phyloP scores from a whole-genome alignment of 2,797 vertebrate genomes.

The Peromyscus eremicus region DNA sequence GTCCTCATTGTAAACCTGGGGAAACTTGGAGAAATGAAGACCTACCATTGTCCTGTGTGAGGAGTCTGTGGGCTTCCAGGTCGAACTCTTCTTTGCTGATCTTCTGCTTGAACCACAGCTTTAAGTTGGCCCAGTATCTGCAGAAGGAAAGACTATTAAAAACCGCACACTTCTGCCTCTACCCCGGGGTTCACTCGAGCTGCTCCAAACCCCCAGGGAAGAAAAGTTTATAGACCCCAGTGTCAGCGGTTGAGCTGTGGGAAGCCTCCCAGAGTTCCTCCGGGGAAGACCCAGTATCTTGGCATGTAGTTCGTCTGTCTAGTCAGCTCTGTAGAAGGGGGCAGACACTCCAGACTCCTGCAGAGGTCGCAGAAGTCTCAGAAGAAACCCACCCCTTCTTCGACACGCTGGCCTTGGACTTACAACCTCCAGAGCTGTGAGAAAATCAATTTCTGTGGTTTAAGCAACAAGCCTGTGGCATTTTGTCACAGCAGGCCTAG shows the following conservation, averaged over 20 bases:
- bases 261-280: background rate
- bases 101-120: conserved; percentile 99
- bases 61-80: conserved; percentile 95
- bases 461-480: background rate
- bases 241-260: background rate
- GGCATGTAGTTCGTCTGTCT: background rate
- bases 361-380: background rate
- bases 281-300: background rate
- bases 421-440: background rate
- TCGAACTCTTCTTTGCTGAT: conserved; percentile 99
- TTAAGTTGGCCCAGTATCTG: conserved; percentile 99
- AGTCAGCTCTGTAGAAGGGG: background rate
- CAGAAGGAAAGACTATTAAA: background rate
- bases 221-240: background rate
- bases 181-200: background rate
- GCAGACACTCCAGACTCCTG: background rate
- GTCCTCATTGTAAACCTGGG: background rate
- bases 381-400: background rate
- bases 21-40: background rate
- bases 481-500: background rate
- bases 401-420: background rate
- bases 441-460: background rate
- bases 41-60: conserved; percentile 96
- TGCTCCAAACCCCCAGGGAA: background rate
- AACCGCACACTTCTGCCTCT: background rate